Evolutionary conservation across 2,113 vertebrate genomes (phyloP), one percentile per base, ranked within the genome.

Genomic region (Andinoacara biseriatus): DNA sequence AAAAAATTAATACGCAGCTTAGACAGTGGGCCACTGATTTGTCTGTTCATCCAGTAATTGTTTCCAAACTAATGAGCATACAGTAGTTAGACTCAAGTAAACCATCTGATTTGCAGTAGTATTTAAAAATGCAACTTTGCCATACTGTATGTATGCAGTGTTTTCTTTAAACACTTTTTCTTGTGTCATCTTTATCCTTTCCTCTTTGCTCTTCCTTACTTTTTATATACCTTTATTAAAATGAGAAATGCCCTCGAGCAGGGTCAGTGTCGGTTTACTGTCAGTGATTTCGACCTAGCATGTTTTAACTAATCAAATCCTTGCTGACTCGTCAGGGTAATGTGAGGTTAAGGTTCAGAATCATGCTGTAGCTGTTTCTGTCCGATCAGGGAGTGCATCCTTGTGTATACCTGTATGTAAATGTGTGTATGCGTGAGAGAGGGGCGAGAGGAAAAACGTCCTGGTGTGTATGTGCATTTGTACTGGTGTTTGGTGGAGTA

Each of bases 311-410:
- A 72, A 78, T 87, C 31, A 89, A 78, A 65, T 86, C 74, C 74
- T 77, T 49, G 72, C 76, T 88, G 84, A 81, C 79, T 87, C 65
- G 74, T 33, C 52, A 82, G 76, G 80, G 57, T 72, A 76, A 54
- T 80, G 74, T 57, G 62, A 89, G 83, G 77, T 76, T 33, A 58
- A 76, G 75, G 6, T 77, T 76, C 56, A 78, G 67, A 87, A 54
- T 85, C 59, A 82, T 76, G 81, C 84, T 63, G 78, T 91, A 82
- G 78, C 86, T 90, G 77, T 94, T 83, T 77, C 91, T 93, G 92
- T 94, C 87, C 83, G 60, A 77, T 89, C 74, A 87, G 87, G 69
- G 75, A 87, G 43, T 57, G 38, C 80, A 77, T 89, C 54, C 13
- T 69, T 69, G 58, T 90, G 46, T 91, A 11, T 83, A 20, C 9